Conservation (phyloP, 2,797 vertebrate species). For the Hippocampus kuda region DNA sequence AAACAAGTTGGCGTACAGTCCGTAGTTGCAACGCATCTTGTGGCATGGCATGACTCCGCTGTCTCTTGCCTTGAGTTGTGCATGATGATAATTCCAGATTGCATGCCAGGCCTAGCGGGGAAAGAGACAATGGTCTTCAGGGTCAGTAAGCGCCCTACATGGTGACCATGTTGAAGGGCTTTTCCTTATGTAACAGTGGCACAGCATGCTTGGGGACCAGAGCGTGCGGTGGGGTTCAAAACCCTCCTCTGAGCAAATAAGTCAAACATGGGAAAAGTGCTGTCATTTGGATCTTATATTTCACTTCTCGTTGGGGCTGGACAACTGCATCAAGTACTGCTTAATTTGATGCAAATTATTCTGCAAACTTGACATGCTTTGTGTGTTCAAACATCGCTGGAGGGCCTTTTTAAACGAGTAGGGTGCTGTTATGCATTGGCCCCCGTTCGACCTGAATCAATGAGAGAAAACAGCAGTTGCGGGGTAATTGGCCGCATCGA, state of each 20-base stretch:
- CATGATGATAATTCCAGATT: conserved; percentile 36
- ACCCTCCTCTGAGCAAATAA: background rate
- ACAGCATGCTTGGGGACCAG: background rate
- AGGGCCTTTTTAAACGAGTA: conserved; percentile 15
- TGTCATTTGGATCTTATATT: background rate
- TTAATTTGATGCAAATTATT: background rate
- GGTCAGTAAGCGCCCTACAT: conserved; percentile 45
- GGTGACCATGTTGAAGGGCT: conserved; percentile 21
- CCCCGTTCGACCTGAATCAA: conserved; percentile 19
- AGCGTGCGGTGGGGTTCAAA: background rate
- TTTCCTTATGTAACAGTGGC: conserved; percentile 40
- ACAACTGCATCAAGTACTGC: background rate
- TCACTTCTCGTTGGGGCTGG: too few species aligned
- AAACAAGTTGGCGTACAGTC: background rate
- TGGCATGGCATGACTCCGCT: background rate
- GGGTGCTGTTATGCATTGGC: conserved; percentile 5
- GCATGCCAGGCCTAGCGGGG: conserved; percentile 27
- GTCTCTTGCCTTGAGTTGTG: background rate
- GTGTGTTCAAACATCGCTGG: background rate
- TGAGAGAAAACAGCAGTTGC: conserved; percentile 8
- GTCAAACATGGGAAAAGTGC: background rate
- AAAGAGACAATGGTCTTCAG: conserved; percentile 24
- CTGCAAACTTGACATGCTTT: background rate
- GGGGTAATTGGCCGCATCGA: conserved; percentile 25
- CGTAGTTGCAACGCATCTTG: background rate